Conservation (phyloP, 2,113 vertebrate genomes). For the Columbina picui region DNA sequence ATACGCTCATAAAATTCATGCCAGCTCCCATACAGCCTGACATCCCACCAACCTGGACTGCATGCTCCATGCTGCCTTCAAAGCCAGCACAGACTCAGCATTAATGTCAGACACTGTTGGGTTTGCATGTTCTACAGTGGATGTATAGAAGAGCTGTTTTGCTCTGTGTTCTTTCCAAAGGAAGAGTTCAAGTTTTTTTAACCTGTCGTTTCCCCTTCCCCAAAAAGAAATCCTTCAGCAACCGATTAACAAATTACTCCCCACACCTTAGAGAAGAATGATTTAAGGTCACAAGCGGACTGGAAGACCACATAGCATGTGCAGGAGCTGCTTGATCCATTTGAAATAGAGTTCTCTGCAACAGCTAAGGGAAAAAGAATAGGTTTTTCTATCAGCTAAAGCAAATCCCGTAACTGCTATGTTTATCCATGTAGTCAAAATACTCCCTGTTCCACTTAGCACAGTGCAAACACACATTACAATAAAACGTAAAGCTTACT, state of each 20-base stretch:
- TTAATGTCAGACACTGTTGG: not conserved
- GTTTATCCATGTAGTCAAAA: conserved; percentile 50
- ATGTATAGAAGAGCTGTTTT: not conserved
- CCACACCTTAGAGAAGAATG: not conserved
- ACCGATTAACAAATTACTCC: not conserved
- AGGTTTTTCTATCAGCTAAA: conserved; percentile 37
- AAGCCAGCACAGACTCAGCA: not conserved
- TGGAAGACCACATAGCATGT: not conserved
- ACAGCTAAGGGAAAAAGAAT: not conserved
- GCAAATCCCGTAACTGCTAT: conserved; percentile 45
- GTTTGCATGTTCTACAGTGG: not conserved
- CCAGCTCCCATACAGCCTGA: not conserved
- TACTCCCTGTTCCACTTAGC: conserved; percentile 58
- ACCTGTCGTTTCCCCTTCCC: not conserved
- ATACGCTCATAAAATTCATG: not conserved
- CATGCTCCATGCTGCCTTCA: not conserved
- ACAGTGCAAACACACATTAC: conserved; percentile 47
- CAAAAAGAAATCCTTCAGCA: not conserved
- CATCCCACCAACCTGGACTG: not conserved
- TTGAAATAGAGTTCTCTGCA: not conserved
- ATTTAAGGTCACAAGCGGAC: not conserved
- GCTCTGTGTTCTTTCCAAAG: not conserved
- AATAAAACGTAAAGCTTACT: conserved; percentile 28
- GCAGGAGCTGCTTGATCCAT: not conserved
- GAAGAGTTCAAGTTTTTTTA: not conserved